Evolutionary conservation across 2,113 vertebrate species (phyloP), one percentile per base, ranked within the genome.

Genomic region (Narcine bancroftii): DNA sequence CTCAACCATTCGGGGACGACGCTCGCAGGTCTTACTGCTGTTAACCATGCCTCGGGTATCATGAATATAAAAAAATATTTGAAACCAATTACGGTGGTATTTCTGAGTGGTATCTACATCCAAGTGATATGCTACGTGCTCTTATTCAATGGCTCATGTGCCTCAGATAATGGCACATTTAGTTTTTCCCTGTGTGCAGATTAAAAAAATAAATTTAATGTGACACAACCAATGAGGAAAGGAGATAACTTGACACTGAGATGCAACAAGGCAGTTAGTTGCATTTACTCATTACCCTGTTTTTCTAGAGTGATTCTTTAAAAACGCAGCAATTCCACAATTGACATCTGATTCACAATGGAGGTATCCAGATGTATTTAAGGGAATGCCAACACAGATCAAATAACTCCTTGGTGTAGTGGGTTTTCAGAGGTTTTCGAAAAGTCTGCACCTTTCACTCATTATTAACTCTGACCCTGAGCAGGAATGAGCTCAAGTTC

Each of bases 21-120:
- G 53, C 47, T 13, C 13, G 29, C 42, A 69, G 63, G 66, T 91
- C 47, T 96, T 95, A 95, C 95, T 95, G 94, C 94, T 94, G 95
- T 94, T 95, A 96, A 95, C 77, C 92, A 95, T 93, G 94, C 95
- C 95, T 96, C 94, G 93, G 94, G 94, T 94, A 93, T 93, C 92
- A 65, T 39, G 39, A 65, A 65, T 91, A 69, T 69, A 71, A 91
- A 91, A 91, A 87, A 87, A 69, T 24, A 47, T 91, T 66, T 91
- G 66, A 60, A 69, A 91, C 11, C 24, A 69, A 91, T 42, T 39
- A 39, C 29, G 36, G 29, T 60, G 53, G 50, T 85, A 33, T 33
- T 60, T 85, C 24, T 50, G n/a, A n/a, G 33, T 87, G 53, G n/a
- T n/a, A 21, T 87, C 81, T 71, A 36, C 65, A 66, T 69, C 65